phyloP scores from a whole-genome alignment of 2,113 vertebrate species.

The Bombycilla garrulus region DNA sequence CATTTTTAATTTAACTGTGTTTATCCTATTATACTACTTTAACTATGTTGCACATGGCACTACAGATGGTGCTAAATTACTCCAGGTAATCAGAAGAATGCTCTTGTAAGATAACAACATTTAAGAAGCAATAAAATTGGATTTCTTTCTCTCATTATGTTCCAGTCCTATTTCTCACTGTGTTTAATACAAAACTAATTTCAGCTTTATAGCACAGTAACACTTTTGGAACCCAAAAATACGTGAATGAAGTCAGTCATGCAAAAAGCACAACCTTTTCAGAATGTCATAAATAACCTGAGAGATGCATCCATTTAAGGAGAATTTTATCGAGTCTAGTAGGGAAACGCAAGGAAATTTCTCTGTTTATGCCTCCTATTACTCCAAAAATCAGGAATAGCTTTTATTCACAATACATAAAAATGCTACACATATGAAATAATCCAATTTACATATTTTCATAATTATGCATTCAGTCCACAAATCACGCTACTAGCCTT shows the following conservation, averaged over 20 bases:
- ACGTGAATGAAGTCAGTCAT: not conserved
- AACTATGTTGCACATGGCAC: constrained; percentile 19
- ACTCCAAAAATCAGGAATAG: not conserved
- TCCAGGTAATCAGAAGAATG: constrained; percentile 31
- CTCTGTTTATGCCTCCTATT: not conserved
- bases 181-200: not conserved
- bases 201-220: not conserved
- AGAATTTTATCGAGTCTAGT: not conserved
- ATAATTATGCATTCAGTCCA: not conserved
- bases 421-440: not conserved
- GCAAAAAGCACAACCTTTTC: not conserved
- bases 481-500: not conserved
- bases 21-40: not conserved
- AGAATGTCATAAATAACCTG: not conserved
- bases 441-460: not conserved
- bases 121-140: not conserved
- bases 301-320: not conserved
- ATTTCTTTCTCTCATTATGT: not conserved
- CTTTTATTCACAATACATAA: not conserved
- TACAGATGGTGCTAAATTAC: constrained; percentile 31
- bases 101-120: not conserved
- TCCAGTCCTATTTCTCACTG: not conserved
- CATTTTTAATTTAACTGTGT: constrained; percentile 6
- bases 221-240: not conserved
- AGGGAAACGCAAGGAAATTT: not conserved